Evolutionary conservation across 2,113 vertebrate genomes (phyloP).

Genomic region (Cyprinus carpio): DNA sequence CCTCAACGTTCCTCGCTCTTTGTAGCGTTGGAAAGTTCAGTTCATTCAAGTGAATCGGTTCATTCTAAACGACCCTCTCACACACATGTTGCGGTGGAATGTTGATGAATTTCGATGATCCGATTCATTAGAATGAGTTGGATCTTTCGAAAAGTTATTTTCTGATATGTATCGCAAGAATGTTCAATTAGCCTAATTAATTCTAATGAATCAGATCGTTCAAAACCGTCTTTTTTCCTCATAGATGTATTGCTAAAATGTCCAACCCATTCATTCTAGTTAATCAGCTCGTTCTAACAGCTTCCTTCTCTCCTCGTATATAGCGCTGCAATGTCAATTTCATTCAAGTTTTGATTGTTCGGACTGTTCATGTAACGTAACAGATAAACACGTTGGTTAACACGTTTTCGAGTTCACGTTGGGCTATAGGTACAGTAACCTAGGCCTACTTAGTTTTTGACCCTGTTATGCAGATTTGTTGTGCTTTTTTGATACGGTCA

Average conservation of each 20-base stretch:
- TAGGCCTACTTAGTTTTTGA: too few species aligned
- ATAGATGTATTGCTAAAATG: neutral
- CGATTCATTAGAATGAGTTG: neutral
- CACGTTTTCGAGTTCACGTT: too few species aligned
- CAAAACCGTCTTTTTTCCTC: neutral
- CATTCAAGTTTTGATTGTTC: too few species aligned
- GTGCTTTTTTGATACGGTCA: too few species aligned
- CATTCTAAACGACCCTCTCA: neutral
- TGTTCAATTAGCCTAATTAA: too few species aligned
- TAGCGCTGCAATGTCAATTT: neutral
- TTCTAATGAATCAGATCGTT: neutral
- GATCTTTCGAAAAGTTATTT: neutral
- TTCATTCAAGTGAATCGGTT: neutral
- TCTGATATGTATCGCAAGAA: neutral
- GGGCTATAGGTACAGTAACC: too few species aligned
- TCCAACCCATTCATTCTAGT: neutral
- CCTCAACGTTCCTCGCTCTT: neutral
- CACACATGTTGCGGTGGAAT: neutral
- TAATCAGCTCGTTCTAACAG: neutral
- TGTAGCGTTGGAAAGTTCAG: neutral
- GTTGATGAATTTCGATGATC: too few species aligned
- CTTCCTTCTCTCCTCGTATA: neutral
- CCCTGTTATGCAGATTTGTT: too few species aligned
- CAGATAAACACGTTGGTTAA: too few species aligned
- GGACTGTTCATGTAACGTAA: too few species aligned